These are phyloP conservation scores for Pyrrhopygopsis socrates DNA, from an alignment of 2,888 invertebrate genomes.

Conservation along the genomic window DNA sequence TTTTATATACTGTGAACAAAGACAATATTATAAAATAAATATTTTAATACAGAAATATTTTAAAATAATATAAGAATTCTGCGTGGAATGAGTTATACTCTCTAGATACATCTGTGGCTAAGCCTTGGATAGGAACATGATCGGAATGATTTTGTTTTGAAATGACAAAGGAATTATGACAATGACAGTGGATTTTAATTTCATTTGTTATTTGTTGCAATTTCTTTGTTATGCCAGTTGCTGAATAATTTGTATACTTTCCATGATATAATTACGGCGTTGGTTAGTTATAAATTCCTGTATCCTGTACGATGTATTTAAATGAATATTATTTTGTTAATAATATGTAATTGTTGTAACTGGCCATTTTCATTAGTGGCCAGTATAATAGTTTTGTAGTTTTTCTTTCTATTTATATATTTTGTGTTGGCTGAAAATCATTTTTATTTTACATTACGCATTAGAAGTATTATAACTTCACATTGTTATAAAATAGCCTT, in stretches of 20 bases:
- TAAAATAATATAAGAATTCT: neutral
- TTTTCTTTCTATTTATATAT: slow-evolving; percentile 10
- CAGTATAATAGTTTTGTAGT: slow-evolving; percentile 7
- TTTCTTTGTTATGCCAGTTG: slow-evolving; percentile 89
- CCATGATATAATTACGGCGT: slow-evolving; percentile 80
- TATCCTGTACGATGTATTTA: slow-evolving; percentile 5
- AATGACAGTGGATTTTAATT: slow-evolving; percentile 86
- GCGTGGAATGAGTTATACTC: slow-evolving; percentile 25
- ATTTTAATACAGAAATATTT: neutral
- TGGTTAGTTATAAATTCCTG: slow-evolving; percentile 87
- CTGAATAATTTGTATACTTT: slow-evolving; percentile 87
- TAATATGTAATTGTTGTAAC: neutral
- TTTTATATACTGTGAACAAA: no score
- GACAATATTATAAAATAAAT: no score
- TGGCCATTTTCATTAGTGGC: slow-evolving; percentile 37
- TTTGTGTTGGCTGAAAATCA: slow-evolving; percentile 75
- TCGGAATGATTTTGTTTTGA: slow-evolving; percentile 88
- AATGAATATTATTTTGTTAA: neutral
- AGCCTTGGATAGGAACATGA: slow-evolving; percentile 13
- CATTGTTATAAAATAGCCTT: neutral
- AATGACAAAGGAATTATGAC: slow-evolving; percentile 86
- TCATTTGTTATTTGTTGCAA: slow-evolving; percentile 90
- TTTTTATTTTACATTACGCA: slow-evolving; percentile 25
- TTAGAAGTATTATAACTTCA: neutral
- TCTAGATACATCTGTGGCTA: neutral